Evolutionary conservation across 1,140 invertebrate species (phyloP).

Genomic region (Trichonephila clavipes): DNA sequence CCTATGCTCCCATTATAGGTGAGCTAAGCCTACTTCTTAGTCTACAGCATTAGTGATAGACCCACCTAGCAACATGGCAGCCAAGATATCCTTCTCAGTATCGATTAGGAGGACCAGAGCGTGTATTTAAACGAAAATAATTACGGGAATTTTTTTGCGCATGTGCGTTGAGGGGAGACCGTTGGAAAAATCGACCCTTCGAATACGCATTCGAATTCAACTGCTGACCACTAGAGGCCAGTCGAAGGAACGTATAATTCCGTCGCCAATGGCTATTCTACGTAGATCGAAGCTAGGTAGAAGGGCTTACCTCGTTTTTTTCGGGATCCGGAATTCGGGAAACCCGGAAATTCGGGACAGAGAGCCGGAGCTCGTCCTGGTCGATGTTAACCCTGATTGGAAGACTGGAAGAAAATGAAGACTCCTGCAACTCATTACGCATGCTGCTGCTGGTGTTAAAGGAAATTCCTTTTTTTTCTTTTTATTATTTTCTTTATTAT

Average conservation of each 20-base stretch:
- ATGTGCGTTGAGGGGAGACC: constrained; percentile 55
- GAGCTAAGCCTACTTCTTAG: constrained; percentile 59
- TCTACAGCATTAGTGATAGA: constrained; percentile 36
- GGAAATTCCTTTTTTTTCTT: constrained; percentile 66
- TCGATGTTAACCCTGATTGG: constrained; percentile 76
- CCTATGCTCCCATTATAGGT: background rate
- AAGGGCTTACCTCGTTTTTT: constrained; percentile 73
- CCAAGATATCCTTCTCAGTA: constrained; percentile 34
- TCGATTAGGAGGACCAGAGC: constrained; percentile 63
- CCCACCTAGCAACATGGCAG: constrained; percentile 71
- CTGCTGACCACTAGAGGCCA: constrained; percentile 69
- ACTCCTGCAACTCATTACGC: constrained; percentile 72
- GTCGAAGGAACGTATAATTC: constrained; percentile 25
- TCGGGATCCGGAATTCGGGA: constrained; percentile 29
- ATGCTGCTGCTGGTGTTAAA: constrained; percentile 75
- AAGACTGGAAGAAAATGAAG: constrained; percentile 76
- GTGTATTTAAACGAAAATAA: constrained; percentile 76
- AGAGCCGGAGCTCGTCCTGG: constrained; percentile 49
- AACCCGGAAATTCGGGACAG: constrained; percentile 63
- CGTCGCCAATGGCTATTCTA: constrained; percentile 49
- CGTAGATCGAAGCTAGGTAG: constrained; percentile 35
- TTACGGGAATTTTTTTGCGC: constrained; percentile 73
- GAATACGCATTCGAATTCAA: constrained; percentile 71
- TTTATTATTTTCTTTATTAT: constrained; percentile 74
- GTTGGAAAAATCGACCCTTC: constrained; percentile 67